These are phyloP conservation scores for Lithosia quadra DNA, from an alignment of 2,888 invertebrate genomes.

Conservation along the genomic window DNA sequence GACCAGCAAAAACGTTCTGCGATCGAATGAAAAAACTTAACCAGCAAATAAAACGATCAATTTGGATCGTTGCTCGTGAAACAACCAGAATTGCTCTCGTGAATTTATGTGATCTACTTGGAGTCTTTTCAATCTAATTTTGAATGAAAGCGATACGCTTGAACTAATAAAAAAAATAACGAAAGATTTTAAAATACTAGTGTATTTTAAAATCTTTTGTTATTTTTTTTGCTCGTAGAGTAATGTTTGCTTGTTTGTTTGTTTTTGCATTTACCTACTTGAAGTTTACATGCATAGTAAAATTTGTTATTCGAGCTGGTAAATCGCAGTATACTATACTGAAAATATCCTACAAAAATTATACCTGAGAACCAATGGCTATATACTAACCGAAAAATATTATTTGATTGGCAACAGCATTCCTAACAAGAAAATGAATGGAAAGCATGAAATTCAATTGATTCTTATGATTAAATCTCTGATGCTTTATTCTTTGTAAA, in stretches of 20 bases:
- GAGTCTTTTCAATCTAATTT: slow-evolving; percentile 24
- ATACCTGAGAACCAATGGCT: background rate
- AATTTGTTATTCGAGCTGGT: too few relatives aligned
- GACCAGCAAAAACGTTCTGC: slow-evolving; percentile 26
- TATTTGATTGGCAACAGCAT: background rate
- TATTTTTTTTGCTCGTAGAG: too few relatives aligned
- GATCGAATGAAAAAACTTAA: slow-evolving; percentile 33
- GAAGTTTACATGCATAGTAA: too few relatives aligned
- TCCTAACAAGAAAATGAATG: background rate
- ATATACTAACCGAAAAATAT: background rate
- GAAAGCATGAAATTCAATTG: background rate
- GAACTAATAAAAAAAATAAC: background rate
- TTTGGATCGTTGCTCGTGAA: slow-evolving; percentile 26
- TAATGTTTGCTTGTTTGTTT: too few relatives aligned
- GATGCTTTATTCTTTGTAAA: background rate
- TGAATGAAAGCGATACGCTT: slow-evolving; percentile 14
- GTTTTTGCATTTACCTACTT: too few relatives aligned
- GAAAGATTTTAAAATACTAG: background rate
- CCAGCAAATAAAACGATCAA: slow-evolving; percentile 35
- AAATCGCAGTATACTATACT: too few relatives aligned
- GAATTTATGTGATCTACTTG: slow-evolving; percentile 32
- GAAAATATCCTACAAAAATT: background rate
- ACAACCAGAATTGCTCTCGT: slow-evolving; percentile 27
- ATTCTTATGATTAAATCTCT: background rate
- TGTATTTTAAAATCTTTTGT: too few relatives aligned